Evolutionary conservation across 2,113 vertebrate genomes (phyloP).

Genomic region (Talpa occidentalis): DNA sequence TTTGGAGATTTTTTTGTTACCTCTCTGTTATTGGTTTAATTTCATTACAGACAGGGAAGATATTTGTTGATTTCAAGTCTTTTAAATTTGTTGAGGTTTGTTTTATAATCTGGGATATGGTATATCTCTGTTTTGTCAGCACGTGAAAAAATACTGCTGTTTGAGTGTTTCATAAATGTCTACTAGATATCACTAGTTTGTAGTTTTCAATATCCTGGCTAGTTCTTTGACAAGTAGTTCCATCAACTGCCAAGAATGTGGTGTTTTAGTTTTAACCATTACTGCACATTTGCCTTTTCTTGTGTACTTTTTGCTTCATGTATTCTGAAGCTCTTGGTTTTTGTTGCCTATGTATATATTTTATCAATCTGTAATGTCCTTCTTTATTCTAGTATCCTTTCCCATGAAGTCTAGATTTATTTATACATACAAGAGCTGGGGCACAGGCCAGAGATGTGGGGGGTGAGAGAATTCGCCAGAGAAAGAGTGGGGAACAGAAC

Average conservation of each 20-base stretch:
- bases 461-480: too few relatives aligned
- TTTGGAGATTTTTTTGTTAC: neutral
- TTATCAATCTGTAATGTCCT: neutral
- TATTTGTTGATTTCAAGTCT: neutral
- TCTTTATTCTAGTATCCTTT: neutral
- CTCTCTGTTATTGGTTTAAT: neutral
- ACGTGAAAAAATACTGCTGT: neutral
- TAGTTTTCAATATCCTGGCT: neutral
- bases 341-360: neutral
- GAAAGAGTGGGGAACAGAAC: too few relatives aligned
- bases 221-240: neutral
- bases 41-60: neutral
- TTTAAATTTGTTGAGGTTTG: neutral
- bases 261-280: neutral
- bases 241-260: neutral
- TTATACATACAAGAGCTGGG: too few relatives aligned
- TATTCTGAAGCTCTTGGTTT: slow-evolving; percentile 7
- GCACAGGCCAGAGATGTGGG: too few relatives aligned
- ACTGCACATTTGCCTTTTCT: neutral
- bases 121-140: neutral
- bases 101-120: neutral
- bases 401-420: neutral
- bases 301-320: neutral
- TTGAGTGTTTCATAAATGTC: neutral
- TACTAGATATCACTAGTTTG: neutral